Evolutionary conservation across 2,797 vertebrate genomes (phyloP), one percentile per base, ranked within the genome.

Genomic region (Arremon aurantiirostris): DNA sequence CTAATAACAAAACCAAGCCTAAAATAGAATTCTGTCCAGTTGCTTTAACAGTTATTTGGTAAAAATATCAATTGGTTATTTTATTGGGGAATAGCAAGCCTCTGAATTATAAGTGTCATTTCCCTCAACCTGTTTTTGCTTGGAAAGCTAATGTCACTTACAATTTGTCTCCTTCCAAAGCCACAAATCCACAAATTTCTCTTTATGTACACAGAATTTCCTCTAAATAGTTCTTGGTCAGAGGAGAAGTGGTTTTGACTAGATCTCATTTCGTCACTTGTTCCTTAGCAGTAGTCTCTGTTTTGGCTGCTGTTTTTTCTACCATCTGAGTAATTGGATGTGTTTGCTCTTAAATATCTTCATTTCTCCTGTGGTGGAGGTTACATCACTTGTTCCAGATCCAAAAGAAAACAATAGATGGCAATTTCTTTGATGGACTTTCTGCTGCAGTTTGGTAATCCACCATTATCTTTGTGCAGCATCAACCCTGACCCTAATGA

Each of bases 121-220:
- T 91, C 63, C 90, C 42, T 88, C 69, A 71, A 30, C 61, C 26
- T 47, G 88, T 47, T 90, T 94, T 89, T 88, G 39, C 80, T 76
- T 90, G 63, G 65, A 86, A 88, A 84, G 59, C 12, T 86, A 49
- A 79, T 77, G 92, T 84, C 90, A 68, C 77, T 84, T 86, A 73
- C 8, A 84, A 66, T 90, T 84, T 92, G 47, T 80, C 81, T 89
- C 47, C 73, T 91, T 91, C 55, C 44, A 90, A 88, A 94, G 60
- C 32, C 46, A 87, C 60, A 61, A 34, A 57, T 87, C 32, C 46
- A 87, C 60, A 61, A 34, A 57, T 87, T 88, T 83, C 65, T 94
- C 65, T 90, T 82, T 81, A 82, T 49, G 24, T 66, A 79, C 5
- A 3, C 16, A 6, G 55, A 81, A 46, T 73, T 80, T 94, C 47